Conservation (phyloP, 2,113 vertebrate genomes). For the Ivindomyrus marchei region DNA sequence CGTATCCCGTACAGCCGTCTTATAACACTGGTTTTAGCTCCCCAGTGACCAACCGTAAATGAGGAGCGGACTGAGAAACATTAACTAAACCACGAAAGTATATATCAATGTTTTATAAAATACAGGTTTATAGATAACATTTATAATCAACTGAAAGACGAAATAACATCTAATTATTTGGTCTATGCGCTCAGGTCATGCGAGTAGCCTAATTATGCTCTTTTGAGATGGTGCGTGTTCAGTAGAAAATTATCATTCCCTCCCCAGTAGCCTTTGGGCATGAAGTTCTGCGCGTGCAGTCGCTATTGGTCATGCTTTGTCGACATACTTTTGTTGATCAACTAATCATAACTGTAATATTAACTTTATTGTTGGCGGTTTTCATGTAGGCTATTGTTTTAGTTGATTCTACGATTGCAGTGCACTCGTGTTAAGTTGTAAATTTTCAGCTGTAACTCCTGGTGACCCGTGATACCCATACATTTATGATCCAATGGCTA, state of each 20-base stretch:
- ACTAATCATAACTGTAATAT: neutral
- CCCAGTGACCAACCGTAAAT: neutral
- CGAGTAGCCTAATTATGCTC: neutral
- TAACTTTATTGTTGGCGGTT: neutral
- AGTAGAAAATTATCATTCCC: neutral
- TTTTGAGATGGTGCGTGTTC: neutral
- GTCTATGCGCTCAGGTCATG: neutral
- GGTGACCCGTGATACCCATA: neutral
- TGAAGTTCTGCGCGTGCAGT: neutral
- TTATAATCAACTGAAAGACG: neutral
- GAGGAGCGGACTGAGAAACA: neutral
- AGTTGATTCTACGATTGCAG: neutral
- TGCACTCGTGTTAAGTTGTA: neutral
- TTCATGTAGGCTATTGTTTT: neutral
- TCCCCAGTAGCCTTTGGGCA: neutral
- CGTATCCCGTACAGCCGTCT: neutral
- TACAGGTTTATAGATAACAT: neutral
- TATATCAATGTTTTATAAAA: neutral
- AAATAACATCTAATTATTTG: neutral
- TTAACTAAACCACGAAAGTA: neutral
- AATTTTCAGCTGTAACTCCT: neutral
- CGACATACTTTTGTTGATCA: neutral
- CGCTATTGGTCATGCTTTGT: neutral
- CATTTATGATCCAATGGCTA: neutral
- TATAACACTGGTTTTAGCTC: neutral